phyloP scores from a whole-genome alignment of 2,113 vertebrate genomes.

The Erythrocercus mccallii region DNA sequence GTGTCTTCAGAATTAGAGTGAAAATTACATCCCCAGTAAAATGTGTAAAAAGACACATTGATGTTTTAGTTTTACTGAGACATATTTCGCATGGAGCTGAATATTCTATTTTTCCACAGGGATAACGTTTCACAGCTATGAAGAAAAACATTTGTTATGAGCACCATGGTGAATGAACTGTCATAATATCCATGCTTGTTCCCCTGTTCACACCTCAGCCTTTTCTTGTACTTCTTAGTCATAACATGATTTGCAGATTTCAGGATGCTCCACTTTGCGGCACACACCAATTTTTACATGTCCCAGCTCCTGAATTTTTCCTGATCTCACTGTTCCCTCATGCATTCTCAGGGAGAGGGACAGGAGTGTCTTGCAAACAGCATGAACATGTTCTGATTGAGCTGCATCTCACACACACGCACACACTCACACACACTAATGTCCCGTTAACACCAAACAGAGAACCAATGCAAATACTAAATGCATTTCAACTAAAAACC shows the following conservation, averaged over 20 bases:
- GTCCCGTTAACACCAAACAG: background rate
- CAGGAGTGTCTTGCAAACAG: background rate
- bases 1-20: background rate
- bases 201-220: background rate
- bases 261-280: background rate
- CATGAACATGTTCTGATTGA: background rate
- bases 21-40: background rate
- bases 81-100: background rate
- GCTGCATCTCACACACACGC: background rate
- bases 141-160: background rate
- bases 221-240: background rate
- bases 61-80: background rate
- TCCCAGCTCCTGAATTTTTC: background rate
- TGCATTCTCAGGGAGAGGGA: background rate
- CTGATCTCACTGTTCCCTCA: background rate
- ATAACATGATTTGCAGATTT: background rate
- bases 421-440: background rate
- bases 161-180: background rate
- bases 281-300: background rate
- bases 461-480: background rate
- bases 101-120: background rate
- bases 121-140: background rate
- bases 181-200: background rate
- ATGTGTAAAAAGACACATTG: background rate
- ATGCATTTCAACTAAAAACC: background rate